A percentile compares a stretch with the other conserved stretches of the same genome.
Conservation (phyloP, 2,797 vertebrate genomes). For the Huso huso region DNA sequence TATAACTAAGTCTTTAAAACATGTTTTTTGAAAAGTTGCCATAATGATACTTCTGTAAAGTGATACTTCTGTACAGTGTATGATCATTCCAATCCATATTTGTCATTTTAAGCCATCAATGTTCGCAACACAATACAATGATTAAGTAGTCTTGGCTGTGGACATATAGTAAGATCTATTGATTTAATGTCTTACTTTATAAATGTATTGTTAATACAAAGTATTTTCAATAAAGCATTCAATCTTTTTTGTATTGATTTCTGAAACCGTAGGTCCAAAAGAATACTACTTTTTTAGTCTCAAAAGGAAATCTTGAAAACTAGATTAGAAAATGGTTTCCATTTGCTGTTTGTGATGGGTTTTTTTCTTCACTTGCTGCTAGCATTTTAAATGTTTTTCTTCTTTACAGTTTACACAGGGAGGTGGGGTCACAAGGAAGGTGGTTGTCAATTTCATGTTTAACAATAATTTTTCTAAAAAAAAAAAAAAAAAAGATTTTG, state of each 20-base stretch:
- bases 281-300: neutral
- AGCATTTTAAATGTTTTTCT: too few species aligned
- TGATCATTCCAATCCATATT: neutral
- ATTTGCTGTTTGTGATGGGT: too few species aligned
- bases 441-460: too few species aligned
- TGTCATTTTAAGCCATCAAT: constrained; percentile 2
- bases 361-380: too few species aligned
- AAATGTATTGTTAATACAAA: constrained; percentile 3
- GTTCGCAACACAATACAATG: neutral
- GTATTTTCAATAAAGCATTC: constrained; percentile 3
- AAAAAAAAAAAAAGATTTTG: too few species aligned
- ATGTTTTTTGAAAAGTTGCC: too few species aligned
- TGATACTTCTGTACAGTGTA: neutral
- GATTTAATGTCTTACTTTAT: constrained; percentile 1
- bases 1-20: too few species aligned
- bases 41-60: neutral
- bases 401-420: too few species aligned
- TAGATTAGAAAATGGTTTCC: too few species aligned
- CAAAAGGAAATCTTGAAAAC: neutral
- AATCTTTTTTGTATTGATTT: constrained; percentile 3
- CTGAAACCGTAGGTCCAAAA: neutral
- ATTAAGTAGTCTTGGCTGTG: neutral
- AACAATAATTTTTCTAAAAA: too few species aligned
- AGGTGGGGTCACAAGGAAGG: too few species aligned
- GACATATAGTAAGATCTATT: neutral